Conservation (phyloP, 1,140 invertebrate species). For the Pantala flavescens region DNA sequence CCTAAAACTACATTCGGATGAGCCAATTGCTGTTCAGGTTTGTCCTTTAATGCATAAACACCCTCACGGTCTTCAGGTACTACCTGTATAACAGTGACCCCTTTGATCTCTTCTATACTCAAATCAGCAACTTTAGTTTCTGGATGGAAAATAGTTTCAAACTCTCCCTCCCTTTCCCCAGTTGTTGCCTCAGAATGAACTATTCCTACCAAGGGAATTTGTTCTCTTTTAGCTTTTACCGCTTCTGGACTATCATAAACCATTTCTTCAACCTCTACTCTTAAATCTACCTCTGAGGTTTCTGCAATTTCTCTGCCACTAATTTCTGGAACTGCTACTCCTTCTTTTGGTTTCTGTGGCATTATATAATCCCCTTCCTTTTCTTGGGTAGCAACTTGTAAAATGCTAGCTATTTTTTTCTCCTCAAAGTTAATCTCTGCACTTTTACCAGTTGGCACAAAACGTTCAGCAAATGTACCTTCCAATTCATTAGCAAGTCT, state of each 20-base stretch:
- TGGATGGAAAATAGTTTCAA: neutral
- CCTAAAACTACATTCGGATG: slow-evolving; percentile 22
- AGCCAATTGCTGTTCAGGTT: slow-evolving; percentile 18
- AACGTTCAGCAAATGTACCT: slow-evolving; percentile 14
- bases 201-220: neutral
- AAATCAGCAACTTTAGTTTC: neutral
- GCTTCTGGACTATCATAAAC: neutral
- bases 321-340: slow-evolving; percentile 25
- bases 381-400: slow-evolving; percentile 31
- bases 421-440: slow-evolving; percentile 19
- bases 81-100: neutral
- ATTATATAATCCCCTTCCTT: slow-evolving; percentile 34
- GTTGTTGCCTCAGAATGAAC: neutral
- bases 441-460: slow-evolving; percentile 18
- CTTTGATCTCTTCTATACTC: neutral
- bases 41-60: neutral
- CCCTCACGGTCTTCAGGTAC: neutral
- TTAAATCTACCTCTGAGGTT: neutral
- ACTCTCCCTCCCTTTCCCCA: neutral
- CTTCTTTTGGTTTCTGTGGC: slow-evolving; percentile 34
- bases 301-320: neutral
- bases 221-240: neutral
- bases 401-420: slow-evolving; percentile 28
- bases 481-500: slow-evolving; percentile 32
- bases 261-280: neutral